These are phyloP conservation scores for Spilogale gracilis DNA, from an alignment of 2,113 vertebrate species.

Conservation along the genomic window DNA sequence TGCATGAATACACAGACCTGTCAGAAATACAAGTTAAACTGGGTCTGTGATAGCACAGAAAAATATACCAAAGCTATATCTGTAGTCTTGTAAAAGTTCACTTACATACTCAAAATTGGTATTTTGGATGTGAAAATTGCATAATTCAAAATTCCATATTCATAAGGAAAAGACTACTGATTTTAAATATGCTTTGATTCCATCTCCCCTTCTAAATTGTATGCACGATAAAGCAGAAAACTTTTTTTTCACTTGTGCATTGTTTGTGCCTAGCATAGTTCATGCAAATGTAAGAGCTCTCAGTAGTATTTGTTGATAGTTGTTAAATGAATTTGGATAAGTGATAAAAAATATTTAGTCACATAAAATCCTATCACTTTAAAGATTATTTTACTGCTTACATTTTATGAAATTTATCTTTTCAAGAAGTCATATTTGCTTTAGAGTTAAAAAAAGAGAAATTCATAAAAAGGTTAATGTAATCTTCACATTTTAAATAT, in stretches of 20 bases:
- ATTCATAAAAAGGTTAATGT: background rate
- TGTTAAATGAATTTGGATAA: background rate
- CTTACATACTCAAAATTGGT: background rate
- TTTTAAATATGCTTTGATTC: slow-evolving; percentile 15
- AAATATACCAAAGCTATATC: background rate
- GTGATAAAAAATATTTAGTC: background rate
- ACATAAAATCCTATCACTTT: background rate
- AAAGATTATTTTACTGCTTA: background rate
- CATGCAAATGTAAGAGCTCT: background rate
- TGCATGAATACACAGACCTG: background rate
- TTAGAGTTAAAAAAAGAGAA: background rate
- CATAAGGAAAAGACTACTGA: background rate
- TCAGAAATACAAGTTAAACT: background rate
- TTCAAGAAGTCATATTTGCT: background rate
- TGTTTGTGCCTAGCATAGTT: background rate
- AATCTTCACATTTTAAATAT: background rate
- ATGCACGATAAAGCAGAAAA: background rate
- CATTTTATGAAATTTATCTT: slow-evolving; percentile 11
- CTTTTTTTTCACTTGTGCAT: background rate
- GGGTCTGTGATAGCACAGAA: background rate
- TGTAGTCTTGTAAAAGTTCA: background rate
- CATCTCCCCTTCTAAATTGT: background rate
- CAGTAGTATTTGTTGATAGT: background rate
- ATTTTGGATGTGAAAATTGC: background rate
- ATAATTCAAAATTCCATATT: background rate